phyloP scores from a whole-genome alignment of 2,797 vertebrate genomes.

The Molossus molossus region DNA sequence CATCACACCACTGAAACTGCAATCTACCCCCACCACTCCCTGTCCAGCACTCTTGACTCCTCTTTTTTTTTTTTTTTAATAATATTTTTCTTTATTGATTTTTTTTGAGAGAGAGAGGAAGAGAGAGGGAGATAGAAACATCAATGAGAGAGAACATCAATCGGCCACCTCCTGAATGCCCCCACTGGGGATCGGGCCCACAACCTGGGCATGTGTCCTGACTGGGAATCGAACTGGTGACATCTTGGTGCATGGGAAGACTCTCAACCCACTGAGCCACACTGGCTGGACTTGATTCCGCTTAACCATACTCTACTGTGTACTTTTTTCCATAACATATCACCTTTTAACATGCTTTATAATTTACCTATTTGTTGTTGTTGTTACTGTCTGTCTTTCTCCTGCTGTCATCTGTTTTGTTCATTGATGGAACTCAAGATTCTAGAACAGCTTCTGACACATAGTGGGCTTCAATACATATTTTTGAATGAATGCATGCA shows the following conservation, averaged over 20 bases:
- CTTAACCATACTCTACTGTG: not conserved
- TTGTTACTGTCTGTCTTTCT: not conserved
- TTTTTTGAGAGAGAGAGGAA: too few relatives aligned
- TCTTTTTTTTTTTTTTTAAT: not conserved
- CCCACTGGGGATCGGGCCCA: too few relatives aligned
- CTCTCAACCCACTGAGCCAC: too few relatives aligned
- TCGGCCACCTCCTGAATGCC: too few relatives aligned
- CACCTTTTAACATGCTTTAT: slow-evolving; percentile 24
- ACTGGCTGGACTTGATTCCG: not conserved
- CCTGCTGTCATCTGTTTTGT: not conserved
- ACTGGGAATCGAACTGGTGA: too few relatives aligned
- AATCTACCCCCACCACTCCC: not conserved
- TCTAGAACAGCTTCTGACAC: slow-evolving; percentile 7
- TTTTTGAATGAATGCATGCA: not conserved
- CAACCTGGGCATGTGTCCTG: too few relatives aligned
- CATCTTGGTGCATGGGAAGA: too few relatives aligned
- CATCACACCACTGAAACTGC: slow-evolving; percentile 6
- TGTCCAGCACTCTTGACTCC: not conserved
- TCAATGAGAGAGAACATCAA: too few relatives aligned
- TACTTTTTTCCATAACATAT: not conserved
- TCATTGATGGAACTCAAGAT: slow-evolving; percentile 27
- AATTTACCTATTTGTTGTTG: not conserved
- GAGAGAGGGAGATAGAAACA: too few relatives aligned
- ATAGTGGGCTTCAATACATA: not conserved
- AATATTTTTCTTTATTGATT: too few relatives aligned